Evolutionary conservation across 2,888 invertebrate species (phyloP).

Genomic region (Pachycephus smyrnensis): DNA sequence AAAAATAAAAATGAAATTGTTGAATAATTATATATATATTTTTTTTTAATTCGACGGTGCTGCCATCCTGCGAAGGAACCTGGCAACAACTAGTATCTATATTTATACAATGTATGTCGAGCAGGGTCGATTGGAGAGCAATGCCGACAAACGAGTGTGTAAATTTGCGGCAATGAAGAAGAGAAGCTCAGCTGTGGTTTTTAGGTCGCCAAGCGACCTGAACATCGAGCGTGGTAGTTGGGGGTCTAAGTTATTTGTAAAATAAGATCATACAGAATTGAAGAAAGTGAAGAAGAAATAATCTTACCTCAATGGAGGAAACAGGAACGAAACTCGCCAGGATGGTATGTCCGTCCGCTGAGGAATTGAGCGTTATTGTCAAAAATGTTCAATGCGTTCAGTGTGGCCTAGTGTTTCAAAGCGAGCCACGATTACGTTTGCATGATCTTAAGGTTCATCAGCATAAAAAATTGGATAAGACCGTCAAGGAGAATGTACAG

Average conservation of each 20-base stretch:
- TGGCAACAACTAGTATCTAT: background rate
- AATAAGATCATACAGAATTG: background rate
- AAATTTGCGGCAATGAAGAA: background rate
- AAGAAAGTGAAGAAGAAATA: background rate
- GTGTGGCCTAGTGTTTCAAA: conserved; percentile 58
- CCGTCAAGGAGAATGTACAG: conserved; percentile 48
- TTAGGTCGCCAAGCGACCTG: background rate
- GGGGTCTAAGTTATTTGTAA: background rate
- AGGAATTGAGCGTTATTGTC: conserved; percentile 57
- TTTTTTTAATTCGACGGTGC: background rate
- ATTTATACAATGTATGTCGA: background rate
- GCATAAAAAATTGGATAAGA: conserved; percentile 52
- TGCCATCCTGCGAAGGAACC: background rate
- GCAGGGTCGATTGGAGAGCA: background rate
- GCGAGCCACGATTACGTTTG: conserved; percentile 56
- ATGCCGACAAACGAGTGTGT: background rate
- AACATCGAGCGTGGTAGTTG: background rate
- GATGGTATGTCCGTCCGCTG: conserved; percentile 55
- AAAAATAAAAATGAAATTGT: background rate
- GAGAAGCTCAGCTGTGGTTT: background rate
- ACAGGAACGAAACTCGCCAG: conserved; percentile 27
- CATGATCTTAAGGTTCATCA: conserved; percentile 62
- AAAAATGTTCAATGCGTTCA: conserved; percentile 57
- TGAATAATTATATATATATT: background rate
- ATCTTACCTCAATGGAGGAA: conserved; percentile 1